Conservation (phyloP, 2,797 vertebrate species). For the Melanotaenia parkinsoni region DNA sequence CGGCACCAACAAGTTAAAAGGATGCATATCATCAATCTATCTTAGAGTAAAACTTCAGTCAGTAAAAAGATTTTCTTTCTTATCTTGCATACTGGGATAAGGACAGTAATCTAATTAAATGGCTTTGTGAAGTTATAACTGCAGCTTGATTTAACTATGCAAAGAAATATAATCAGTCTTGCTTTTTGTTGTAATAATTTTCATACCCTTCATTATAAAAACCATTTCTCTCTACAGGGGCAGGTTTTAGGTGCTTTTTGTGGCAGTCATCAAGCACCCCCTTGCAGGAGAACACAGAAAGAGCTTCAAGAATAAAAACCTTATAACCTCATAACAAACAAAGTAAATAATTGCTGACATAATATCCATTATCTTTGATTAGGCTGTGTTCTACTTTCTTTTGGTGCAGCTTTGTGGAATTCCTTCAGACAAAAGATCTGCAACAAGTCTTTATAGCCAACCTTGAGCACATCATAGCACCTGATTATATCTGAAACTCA, state of each 20-base stretch:
- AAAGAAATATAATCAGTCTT: neutral
- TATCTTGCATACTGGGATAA: neutral
- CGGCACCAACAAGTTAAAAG: neutral
- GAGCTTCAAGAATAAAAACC: too few relatives aligned
- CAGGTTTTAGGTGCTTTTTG: neutral
- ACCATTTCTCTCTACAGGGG: neutral
- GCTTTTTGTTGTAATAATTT: neutral
- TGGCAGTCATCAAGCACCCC: neutral
- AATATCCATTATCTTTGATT: neutral
- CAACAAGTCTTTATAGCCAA: neutral
- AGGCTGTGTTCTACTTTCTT: neutral
- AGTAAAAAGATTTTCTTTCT: neutral
- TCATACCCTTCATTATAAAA: neutral
- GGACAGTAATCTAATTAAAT: neutral
- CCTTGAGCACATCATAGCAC: neutral
- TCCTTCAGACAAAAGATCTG: neutral
- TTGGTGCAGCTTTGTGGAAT: neutral
- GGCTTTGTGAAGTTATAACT: neutral
- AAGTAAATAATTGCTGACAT: neutral
- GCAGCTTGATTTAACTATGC: neutral
- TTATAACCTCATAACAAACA: neutral
- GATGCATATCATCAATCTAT: neutral
- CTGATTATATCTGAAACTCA: constrained; percentile 75
- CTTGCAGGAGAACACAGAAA: too few relatives aligned
- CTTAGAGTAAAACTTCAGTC: neutral